Evolutionary conservation across 1,140 invertebrate species (phyloP), one percentile per base, ranked within the genome.

Genomic region (Phymastichus coffea): DNA sequence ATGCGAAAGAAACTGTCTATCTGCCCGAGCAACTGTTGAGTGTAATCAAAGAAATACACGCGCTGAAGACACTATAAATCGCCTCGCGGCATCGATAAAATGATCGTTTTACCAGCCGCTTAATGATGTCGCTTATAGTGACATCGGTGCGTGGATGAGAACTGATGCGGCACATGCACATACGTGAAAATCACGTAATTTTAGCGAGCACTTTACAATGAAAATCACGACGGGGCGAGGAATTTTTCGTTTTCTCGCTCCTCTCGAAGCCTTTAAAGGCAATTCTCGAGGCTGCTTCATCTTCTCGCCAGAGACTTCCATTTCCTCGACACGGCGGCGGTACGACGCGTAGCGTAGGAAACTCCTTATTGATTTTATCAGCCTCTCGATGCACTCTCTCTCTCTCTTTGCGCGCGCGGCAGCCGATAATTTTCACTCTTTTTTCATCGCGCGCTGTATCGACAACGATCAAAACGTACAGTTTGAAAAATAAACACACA

Each of bases 331-430:
- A 28, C 20, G 20, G 28, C 20, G n/a, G n/a, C n/a, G n/a, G n/a
- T n/a, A n/a, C 37, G n/a, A 40, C 9, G 30, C 15, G 20, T 6
- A 49, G n/a, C 28, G 28, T 7, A 33, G 12, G 28, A 43, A 51
- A 58, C 46, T 51, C 23, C 10, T 25, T 47, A 47, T 60, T 41
- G 30, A 54, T 54, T 60, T 60, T 40, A 60, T 53, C 35, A 38
- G 30, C 20, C 23, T 52, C 57, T 51, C 10, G 38, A 26, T 53
- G 49, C 17, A 53, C 17, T 12, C 35, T 38, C 28, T 43, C 23
- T 41, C 26, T 22, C 7, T 20, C n/a, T n/a, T n/a, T n/a, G n/a
- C n/a, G n/a, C n/a, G n/a, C n/a, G n/a, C n/a, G n/a, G n/a, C n/a
- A n/a, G n/a, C n/a, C 23, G 22, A 53, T 23, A 41, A 43, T 55